Percentiles rank a stretch among this genome's conserved stretches.
phyloP scores from a whole-genome alignment of 2,888 invertebrate genomes.

The Geotrupes spiniger region DNA sequence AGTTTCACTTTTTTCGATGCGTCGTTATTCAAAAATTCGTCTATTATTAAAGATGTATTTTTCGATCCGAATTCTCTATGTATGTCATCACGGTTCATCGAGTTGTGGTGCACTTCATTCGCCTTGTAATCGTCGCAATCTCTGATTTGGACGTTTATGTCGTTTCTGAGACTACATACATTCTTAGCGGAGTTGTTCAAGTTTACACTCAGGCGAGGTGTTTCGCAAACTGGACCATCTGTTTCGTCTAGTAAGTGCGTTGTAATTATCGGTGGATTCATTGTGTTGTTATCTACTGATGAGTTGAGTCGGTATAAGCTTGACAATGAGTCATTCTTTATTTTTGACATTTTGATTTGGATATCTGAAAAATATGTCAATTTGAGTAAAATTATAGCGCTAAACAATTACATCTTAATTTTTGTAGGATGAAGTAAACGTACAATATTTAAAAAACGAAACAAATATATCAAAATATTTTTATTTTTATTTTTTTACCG shows the following conservation, averaged over 20 bases:
- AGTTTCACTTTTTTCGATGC: neutral
- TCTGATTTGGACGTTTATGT: too few relatives aligned
- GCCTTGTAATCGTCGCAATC: too few relatives aligned
- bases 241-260: too few relatives aligned
- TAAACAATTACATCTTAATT: neutral
- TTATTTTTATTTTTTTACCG: neutral
- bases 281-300: neutral
- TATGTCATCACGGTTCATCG: neutral
- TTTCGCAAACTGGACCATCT: too few relatives aligned
- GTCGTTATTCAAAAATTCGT: neutral
- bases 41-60: conserved; percentile 6
- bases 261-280: too few relatives aligned
- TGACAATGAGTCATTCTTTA: conserved; percentile 7
- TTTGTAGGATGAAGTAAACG: too few relatives aligned
- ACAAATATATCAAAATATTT: neutral
- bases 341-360: conserved; percentile 3
- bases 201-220: too few relatives aligned
- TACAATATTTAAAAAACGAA: neutral
- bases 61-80: conserved; percentile 7
- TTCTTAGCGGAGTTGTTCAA: too few relatives aligned
- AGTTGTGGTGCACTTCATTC: too few relatives aligned
- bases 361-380: conserved; percentile 5
- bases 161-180: too few relatives aligned
- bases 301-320: neutral
- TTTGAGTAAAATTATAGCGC: neutral